Conservation (phyloP, 2,888 invertebrate species). For the Acleris holmiana region DNA sequence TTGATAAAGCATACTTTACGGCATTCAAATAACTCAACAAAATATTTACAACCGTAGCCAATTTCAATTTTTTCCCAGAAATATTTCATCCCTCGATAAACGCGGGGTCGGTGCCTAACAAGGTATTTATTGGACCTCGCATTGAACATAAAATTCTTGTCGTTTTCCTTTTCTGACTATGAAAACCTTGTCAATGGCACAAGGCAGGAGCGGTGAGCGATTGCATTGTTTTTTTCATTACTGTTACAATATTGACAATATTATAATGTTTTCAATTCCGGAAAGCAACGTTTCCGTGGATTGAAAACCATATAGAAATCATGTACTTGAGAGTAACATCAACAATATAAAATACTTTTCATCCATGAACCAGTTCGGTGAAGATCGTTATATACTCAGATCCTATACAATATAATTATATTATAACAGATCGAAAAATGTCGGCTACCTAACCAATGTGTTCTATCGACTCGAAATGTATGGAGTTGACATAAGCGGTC, state of each 20-base stretch:
- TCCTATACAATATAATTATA: too few species aligned
- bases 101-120: slow-evolving; percentile 49
- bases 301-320: too few species aligned
- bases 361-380: too few species aligned
- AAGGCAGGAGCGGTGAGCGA: slow-evolving; percentile 30
- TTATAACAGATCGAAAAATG: too few species aligned
- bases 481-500: too few species aligned
- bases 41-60: slow-evolving; percentile 25
- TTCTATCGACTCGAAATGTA: too few species aligned
- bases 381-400: too few species aligned
- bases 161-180: slow-evolving; percentile 51
- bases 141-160: slow-evolving; percentile 57
- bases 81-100: slow-evolving; percentile 40
- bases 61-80: slow-evolving; percentile 39
- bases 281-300: too few species aligned
- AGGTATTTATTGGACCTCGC: slow-evolving; percentile 61
- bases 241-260: background rate
- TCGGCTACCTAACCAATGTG: too few species aligned
- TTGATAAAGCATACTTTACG: background rate
- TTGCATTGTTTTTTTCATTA: background rate
- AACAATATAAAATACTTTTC: too few species aligned
- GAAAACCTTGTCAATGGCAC: slow-evolving; percentile 44
- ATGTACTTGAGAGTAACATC: too few species aligned
- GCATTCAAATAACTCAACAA: slow-evolving; percentile 4
- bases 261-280: too few species aligned